A percentile compares a stretch with the other conserved stretches of the same genome.
phyloP scores from a whole-genome alignment of 2,888 invertebrate species.

The Agrochola lychnidis region DNA sequence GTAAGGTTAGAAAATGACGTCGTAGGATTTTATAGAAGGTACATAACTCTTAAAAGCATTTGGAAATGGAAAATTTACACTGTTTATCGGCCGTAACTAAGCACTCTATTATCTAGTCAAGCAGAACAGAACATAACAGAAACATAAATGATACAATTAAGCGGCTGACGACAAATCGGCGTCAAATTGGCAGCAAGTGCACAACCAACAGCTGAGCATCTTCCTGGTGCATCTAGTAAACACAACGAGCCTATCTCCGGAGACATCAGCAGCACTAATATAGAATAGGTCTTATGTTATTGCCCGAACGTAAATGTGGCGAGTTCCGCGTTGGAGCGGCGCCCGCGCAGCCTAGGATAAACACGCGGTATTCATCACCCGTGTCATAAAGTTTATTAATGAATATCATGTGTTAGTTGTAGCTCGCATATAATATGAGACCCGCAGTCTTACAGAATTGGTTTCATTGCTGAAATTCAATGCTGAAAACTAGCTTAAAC shows the following conservation, averaged over 20 bases:
- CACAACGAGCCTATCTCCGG: constrained; percentile 5
- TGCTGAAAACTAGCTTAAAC: not conserved
- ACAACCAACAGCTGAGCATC: constrained; percentile 32
- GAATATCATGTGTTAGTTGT: constrained; percentile 16
- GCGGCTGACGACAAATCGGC: constrained; percentile 23
- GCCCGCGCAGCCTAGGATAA: constrained; percentile 62
- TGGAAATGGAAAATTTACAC: not conserved
- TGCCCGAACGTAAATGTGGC: constrained; percentile 42
- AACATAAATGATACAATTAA: constrained; percentile 22
- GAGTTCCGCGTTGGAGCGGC: constrained; percentile 71
- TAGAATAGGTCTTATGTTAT: constrained; percentile 52
- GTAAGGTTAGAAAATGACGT: not conserved
- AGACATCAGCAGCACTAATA: constrained; percentile 40
- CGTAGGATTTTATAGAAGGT: not conserved
- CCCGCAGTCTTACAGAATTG: not conserved
- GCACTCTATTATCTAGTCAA: constrained; percentile 7
- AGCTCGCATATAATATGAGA: not conserved
- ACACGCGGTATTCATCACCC: constrained; percentile 49
- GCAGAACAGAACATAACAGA: constrained; percentile 16
- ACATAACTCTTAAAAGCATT: constrained; percentile 7
- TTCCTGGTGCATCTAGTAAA: constrained; percentile 17
- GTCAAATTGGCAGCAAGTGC: too few relatives aligned
- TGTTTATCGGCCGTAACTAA: not conserved
- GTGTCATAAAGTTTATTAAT: constrained; percentile 56
- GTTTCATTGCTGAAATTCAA: not conserved